These are phyloP conservation scores for Trichonephila clavipes DNA, from an alignment of 1,140 invertebrate genomes.

Conservation along the genomic window DNA sequence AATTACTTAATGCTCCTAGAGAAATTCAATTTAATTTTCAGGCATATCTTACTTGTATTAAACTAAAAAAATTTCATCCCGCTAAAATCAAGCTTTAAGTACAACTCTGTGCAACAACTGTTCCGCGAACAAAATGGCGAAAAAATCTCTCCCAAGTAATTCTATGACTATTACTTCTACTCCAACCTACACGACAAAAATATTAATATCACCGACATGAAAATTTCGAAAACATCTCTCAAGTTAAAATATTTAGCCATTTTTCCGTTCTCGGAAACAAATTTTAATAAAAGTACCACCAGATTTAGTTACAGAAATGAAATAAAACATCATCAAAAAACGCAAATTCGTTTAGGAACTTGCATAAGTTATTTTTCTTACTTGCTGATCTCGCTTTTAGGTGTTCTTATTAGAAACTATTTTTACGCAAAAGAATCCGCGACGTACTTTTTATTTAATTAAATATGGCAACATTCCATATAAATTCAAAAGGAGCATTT, in stretches of 20 bases:
- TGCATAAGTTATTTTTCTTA: neutral
- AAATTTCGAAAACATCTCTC: slow-evolving; percentile 1
- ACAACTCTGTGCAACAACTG: no score
- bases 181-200: neutral
- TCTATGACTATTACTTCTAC: no score
- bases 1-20: no score
- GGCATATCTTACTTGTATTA: no score
- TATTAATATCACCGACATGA: neutral
- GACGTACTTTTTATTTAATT: slow-evolving; percentile 61
- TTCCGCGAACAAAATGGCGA: no score
- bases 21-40: no score
- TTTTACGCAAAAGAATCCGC: neutral
- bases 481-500: slow-evolving; percentile 40
- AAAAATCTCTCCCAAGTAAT: no score
- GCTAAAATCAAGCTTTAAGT: no score
- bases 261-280: neutral
- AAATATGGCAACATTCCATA: slow-evolving; percentile 57
- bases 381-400: neutral
- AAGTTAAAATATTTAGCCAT: neutral
- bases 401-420: slow-evolving; percentile 17
- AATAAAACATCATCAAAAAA: slow-evolving; percentile 15
- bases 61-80: no score
- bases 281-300: slow-evolving; percentile 20
- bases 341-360: neutral
- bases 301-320: neutral